Evolutionary conservation across 2,797 vertebrate genomes (phyloP).

Genomic region (Xenopus petersii): DNA sequence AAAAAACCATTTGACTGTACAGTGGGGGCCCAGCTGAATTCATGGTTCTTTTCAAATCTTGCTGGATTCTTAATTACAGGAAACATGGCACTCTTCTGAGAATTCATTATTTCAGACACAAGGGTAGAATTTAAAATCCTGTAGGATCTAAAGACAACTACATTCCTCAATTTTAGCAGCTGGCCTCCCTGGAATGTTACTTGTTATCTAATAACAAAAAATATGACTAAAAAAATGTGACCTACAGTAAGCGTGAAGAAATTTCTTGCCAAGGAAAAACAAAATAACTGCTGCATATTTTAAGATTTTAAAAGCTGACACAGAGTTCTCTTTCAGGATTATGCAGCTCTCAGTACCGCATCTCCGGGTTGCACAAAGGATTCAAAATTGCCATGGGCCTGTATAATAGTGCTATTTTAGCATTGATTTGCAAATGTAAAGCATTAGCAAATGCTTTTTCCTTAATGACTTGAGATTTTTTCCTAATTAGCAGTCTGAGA

Average conservation of each 20-base stretch:
- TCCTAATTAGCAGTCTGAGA: too few species aligned
- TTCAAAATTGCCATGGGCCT: too few species aligned
- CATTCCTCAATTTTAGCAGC: slow-evolving; percentile 36
- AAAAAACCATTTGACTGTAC: slow-evolving; percentile 45
- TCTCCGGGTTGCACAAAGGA: too few species aligned
- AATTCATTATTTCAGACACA: slow-evolving; percentile 42
- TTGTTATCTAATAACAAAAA: slow-evolving; percentile 40
- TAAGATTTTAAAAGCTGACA: background rate
- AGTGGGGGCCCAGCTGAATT: slow-evolving; percentile 35
- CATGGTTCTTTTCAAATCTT: slow-evolving; percentile 37
- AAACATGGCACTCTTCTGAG: slow-evolving; percentile 40
- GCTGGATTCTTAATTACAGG: slow-evolving; percentile 42
- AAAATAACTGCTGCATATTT: slow-evolving; percentile 7
- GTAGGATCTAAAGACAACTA: slow-evolving; percentile 36
- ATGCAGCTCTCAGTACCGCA: too few species aligned
- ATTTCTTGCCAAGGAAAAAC: slow-evolving; percentile 15
- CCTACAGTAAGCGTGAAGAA: background rate
- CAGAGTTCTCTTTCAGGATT: slow-evolving; percentile 1
- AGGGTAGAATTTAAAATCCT: slow-evolving; percentile 37
- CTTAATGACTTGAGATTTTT: too few species aligned
- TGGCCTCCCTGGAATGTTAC: slow-evolving; percentile 19
- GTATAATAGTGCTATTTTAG: too few species aligned
- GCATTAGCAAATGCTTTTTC: too few species aligned
- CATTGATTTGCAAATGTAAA: too few species aligned
- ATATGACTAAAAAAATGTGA: slow-evolving; percentile 36